phyloP scores from a whole-genome alignment of 1,140 invertebrate genomes.

The Drosophila cardini region DNA sequence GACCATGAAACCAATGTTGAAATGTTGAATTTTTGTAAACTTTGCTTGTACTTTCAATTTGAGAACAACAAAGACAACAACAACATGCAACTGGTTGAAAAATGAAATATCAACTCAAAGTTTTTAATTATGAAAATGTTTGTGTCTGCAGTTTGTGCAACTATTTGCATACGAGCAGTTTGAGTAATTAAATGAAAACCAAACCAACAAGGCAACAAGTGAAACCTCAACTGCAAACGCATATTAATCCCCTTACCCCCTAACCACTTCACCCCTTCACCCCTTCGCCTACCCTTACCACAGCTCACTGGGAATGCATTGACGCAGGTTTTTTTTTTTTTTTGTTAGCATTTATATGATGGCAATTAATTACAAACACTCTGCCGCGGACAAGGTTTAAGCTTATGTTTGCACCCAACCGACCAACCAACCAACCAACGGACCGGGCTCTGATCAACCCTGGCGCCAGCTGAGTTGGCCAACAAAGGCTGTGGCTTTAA shows the following conservation, averaged over 20 bases:
- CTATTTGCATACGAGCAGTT: slow-evolving; percentile 34
- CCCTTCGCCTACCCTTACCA: background rate
- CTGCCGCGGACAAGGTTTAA: slow-evolving; percentile 44
- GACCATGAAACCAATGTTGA: slow-evolving; percentile 69
- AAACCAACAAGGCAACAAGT: slow-evolving; percentile 45
- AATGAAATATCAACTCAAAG: slow-evolving; percentile 26
- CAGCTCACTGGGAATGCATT: slow-evolving; percentile 4
- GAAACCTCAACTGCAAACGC: slow-evolving; percentile 38
- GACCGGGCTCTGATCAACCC: slow-evolving; percentile 9
- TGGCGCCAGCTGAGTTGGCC: slow-evolving; percentile 46
- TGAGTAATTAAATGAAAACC: slow-evolving; percentile 46
- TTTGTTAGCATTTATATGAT: slow-evolving; percentile 58
- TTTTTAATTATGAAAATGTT: slow-evolving; percentile 60
- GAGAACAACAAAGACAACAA: background rate
- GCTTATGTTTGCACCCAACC: slow-evolving; percentile 29
- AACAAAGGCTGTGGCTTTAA: slow-evolving; percentile 40
- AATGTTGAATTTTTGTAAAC: slow-evolving; percentile 46
- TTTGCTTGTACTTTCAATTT: slow-evolving; percentile 51
- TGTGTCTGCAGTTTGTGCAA: slow-evolving; percentile 40
- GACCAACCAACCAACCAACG: background rate
- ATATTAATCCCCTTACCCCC: background rate
- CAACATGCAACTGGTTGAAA: slow-evolving; percentile 34
- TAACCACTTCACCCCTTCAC: background rate
- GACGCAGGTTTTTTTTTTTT: slow-evolving; percentile 12
- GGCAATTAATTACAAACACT: slow-evolving; percentile 73